Evolutionary conservation across 2,797 vertebrate species (phyloP).

Genomic region (Schizopygopsis malacanthus): DNA sequence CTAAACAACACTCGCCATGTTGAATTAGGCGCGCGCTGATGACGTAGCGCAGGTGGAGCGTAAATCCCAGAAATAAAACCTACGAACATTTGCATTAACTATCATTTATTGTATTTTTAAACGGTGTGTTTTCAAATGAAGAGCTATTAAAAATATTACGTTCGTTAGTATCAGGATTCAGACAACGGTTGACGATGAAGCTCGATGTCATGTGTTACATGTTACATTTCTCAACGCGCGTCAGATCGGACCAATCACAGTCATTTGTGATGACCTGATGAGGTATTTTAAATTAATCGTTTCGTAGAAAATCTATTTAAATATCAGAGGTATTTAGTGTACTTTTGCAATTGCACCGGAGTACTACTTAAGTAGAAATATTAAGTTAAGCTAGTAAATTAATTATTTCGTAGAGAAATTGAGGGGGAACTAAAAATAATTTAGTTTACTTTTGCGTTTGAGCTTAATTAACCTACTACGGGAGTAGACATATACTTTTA

Average conservation of each 20-base stretch:
- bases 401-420: too few relatives aligned
- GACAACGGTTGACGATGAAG: neutral
- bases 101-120: neutral
- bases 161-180: neutral
- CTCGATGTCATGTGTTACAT: neutral
- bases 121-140: neutral
- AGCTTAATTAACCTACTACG: too few relatives aligned
- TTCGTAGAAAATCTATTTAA: too few relatives aligned
- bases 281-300: neutral
- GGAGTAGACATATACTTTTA: too few relatives aligned
- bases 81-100: neutral
- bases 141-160: neutral
- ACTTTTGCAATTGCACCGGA: too few relatives aligned
- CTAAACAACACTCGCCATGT: conserved; percentile 38
- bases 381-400: too few relatives aligned
- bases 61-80: neutral
- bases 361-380: too few relatives aligned
- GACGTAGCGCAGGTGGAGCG: neutral
- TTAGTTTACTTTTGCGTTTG: too few relatives aligned
- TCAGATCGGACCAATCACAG: neutral
- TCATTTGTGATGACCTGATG: neutral
- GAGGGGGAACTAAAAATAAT: too few relatives aligned
- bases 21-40: conserved; percentile 32
- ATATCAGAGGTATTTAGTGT: too few relatives aligned
- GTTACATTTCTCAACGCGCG: neutral